Evolutionary conservation across 2,797 vertebrate species (phyloP), one percentile per base, ranked within the genome.

Genomic region (Apodemus agrarius): DNA sequence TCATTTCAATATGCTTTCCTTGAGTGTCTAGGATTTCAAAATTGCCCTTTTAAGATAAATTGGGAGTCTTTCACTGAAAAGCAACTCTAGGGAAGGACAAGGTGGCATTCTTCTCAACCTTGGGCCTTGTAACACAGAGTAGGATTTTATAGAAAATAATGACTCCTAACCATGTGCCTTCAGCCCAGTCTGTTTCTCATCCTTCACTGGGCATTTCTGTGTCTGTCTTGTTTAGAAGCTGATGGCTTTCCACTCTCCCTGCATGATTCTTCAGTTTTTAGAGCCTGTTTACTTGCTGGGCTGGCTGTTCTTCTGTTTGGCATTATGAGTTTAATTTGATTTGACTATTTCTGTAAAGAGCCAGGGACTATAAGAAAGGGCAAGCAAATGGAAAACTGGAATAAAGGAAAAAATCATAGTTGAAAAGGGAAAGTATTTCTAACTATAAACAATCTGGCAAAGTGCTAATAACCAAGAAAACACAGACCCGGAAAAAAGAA

Each of bases 321-420:
- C n/a, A 82, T 92, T 95, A 95, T 79, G 82, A 63, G n/a, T 92
- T 69, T 97, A 97, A 97, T 96, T 94, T 95, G 96, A 96, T 97
- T 80, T 91, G 17, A 93, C 74, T 84, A 82, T 90, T 97, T 95
- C 59, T 92, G 24, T 87, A 72, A 90, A 96, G 63, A 96, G 31
- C 79, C 52, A 74, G 80, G 87, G 90, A 86, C 63, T 86, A 59
- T 34, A 90, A 85, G 75, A 93, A 96, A 92, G 22, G 67, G 69
- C 67, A 91, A 93, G 21, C n/a, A 92, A 94, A 94, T 24, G 43
- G 76, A 97, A 97, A 97, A 67, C 1, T 87, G 21, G 59, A 94
- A 89, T 78, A 72, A 92, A 54, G n/a, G 17, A 19, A 40, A 82
- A 91, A 79, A 88, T 61, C 24, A 75, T 29, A 75, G 43, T 91